Evolutionary conservation across 2,888 invertebrate genomes (phyloP).

Genomic region (Terebella lapidaria): DNA sequence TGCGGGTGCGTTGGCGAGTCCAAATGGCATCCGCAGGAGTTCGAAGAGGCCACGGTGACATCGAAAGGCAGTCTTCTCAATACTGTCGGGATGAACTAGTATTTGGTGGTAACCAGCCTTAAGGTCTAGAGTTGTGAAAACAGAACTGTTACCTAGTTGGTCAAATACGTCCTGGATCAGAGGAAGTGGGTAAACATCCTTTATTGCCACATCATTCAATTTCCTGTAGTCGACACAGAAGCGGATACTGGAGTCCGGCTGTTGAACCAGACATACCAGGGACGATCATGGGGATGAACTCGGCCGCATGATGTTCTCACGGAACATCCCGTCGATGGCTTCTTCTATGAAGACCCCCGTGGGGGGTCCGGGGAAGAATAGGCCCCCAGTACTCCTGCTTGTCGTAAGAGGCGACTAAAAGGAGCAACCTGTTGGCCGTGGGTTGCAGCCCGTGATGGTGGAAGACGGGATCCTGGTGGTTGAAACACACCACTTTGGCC

Average conservation of each 20-base stretch:
- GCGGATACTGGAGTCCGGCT: background rate
- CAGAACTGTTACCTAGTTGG: background rate
- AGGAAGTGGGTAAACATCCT: constrained; percentile 13
- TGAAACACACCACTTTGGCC: too few species aligned
- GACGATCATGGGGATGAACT: background rate
- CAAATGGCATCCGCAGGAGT: background rate
- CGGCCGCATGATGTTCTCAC: background rate
- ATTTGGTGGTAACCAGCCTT: too few species aligned
- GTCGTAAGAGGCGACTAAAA: too few species aligned
- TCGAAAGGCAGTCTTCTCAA: constrained; percentile 5
- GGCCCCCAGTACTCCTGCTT: too few species aligned
- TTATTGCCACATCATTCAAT: constrained; percentile 11
- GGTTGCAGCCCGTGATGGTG: too few species aligned
- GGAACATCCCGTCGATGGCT: background rate
- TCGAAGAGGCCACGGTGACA: constrained; percentile 5
- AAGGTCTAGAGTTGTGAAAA: constrained; percentile 6
- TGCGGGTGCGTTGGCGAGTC: too few species aligned
- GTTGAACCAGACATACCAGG: background rate
- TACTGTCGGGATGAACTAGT: background rate
- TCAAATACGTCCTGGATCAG: too few species aligned
- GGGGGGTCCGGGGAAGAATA: too few species aligned
- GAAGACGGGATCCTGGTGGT: too few species aligned
- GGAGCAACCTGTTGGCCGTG: too few species aligned
- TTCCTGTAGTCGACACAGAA: constrained; percentile 18
- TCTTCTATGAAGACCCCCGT: too few species aligned